A percentile compares a stretch with the other conserved stretches of the same genome.
Conservation (phyloP, 1,140 invertebrate species). For the Nasonia giraulti region DNA sequence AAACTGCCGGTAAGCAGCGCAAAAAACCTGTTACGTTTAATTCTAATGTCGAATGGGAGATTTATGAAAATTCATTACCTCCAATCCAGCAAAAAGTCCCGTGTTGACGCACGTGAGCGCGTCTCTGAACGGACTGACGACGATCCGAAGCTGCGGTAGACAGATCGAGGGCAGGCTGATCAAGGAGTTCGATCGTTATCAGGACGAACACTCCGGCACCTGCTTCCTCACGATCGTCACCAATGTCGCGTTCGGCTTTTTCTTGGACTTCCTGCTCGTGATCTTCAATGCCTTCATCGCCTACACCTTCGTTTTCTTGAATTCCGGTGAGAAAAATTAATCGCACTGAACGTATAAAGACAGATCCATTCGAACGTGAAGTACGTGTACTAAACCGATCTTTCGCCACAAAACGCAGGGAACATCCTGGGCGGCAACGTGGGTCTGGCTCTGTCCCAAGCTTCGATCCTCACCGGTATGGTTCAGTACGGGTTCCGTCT, state of each 20-base stretch:
- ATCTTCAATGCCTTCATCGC: slow-evolving; percentile 62
- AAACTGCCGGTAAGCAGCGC: slow-evolving; percentile 69
- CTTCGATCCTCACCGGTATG: slow-evolving; percentile 85
- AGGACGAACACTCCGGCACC: slow-evolving; percentile 80
- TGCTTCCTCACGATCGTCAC: slow-evolving; percentile 79
- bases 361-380: not conserved
- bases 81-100: slow-evolving; percentile 80
- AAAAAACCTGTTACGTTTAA: no score
- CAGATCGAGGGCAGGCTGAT: slow-evolving; percentile 78
- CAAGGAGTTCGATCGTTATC: slow-evolving; percentile 80
- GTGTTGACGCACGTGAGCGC: slow-evolving; percentile 89
- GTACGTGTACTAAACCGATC: not conserved
- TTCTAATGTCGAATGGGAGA: not conserved
- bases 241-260: slow-evolving; percentile 74
- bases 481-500: slow-evolving; percentile 90
- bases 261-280: slow-evolving; percentile 60
- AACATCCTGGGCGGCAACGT: slow-evolving; percentile 77
- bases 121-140: slow-evolving; percentile 85
- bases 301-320: slow-evolving; percentile 70
- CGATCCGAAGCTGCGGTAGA: slow-evolving; percentile 83
- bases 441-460: slow-evolving; percentile 89
- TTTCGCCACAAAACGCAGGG: slow-evolving; percentile 53
- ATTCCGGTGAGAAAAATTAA: slow-evolving; percentile 57
- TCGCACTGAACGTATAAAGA: not conserved
- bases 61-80: not conserved